Evolutionary conservation across 2,888 invertebrate species (phyloP).

Genomic region (Euspilapteryx auroguttella): DNA sequence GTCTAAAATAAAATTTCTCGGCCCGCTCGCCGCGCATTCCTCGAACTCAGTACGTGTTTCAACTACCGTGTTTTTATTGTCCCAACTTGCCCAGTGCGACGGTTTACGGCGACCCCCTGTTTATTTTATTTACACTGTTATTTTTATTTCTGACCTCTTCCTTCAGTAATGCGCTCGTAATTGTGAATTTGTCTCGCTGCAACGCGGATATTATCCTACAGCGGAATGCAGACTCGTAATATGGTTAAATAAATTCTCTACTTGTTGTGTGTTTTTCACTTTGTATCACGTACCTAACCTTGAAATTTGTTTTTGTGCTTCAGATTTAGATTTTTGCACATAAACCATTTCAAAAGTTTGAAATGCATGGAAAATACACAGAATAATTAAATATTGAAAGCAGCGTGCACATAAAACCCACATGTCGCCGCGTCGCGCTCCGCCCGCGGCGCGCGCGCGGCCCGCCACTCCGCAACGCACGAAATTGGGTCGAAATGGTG

Average conservation of each 20-base stretch:
- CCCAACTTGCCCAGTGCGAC: slow-evolving; percentile 12
- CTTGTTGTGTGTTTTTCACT: not conserved
- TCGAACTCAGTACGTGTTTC: slow-evolving; percentile 12
- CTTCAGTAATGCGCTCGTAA: slow-evolving; percentile 5
- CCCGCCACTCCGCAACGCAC: no score
- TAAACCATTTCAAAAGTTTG: no score
- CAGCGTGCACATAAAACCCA: no score
- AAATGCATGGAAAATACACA: no score
- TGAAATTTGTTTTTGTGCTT: not conserved
- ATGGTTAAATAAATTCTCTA: slow-evolving; percentile 1
- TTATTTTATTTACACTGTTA: no score
- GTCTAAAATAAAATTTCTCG: slow-evolving; percentile 2
- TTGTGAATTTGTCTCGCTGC: slow-evolving; percentile 2
- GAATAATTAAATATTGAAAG: no score
- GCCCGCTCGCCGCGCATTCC: slow-evolving; percentile 11
- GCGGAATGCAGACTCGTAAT: slow-evolving; percentile 1
- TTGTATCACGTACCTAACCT: not conserved
- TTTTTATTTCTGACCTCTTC: slow-evolving; percentile 3
- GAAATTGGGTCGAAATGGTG: no score
- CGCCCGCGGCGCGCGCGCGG: no score
- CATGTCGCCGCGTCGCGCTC: no score
- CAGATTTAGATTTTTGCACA: no score
- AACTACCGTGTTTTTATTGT: slow-evolving; percentile 19
- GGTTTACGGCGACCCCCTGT: slow-evolving; percentile 32
- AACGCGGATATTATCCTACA: not conserved